These are phyloP conservation scores for Elegia similella DNA, from an alignment of 2,888 invertebrate species.

Conservation along the genomic window DNA sequence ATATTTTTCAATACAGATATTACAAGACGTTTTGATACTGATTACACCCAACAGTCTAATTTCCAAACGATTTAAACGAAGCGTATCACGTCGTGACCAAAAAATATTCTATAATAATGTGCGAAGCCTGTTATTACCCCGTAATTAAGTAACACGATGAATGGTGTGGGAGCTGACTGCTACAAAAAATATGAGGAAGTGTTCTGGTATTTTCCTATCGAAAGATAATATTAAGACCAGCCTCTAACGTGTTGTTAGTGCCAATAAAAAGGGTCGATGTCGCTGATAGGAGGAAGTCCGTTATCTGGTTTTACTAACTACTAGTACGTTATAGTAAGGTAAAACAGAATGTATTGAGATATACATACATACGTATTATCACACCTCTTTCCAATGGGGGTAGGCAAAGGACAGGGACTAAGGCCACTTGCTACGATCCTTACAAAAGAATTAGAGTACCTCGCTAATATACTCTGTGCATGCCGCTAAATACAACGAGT, in stretches of 20 bases:
- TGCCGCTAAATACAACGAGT: too few relatives aligned
- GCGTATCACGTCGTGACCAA: slow-evolving; percentile 16
- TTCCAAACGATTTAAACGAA: slow-evolving; percentile 17
- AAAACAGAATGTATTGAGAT: too few relatives aligned
- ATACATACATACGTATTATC: too few relatives aligned
- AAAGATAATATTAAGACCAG: neutral
- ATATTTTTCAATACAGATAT: neutral
- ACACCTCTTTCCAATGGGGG: too few relatives aligned
- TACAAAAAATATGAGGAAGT: slow-evolving; percentile 11
- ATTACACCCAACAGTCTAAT: slow-evolving; percentile 7
- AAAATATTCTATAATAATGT: slow-evolving; percentile 18
- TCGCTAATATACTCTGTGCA: too few relatives aligned
- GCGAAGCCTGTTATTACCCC: slow-evolving; percentile 19
- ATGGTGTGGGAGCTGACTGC: slow-evolving; percentile 17
- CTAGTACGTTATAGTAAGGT: too few relatives aligned
- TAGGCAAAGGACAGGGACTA: too few relatives aligned
- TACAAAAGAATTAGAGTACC: too few relatives aligned
- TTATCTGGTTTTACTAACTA: too few relatives aligned
- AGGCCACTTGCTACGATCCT: too few relatives aligned
- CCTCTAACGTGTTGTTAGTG: neutral
- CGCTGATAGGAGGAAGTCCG: too few relatives aligned
- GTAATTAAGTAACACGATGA: slow-evolving; percentile 21
- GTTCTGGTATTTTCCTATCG: slow-evolving; percentile 1
- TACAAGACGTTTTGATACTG: slow-evolving; percentile 7
- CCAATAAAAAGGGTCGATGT: slow-evolving; percentile 1